Evolutionary conservation across 2,888 invertebrate species (phyloP).

Genomic region (Kuschelorhynchus macadamiae): DNA sequence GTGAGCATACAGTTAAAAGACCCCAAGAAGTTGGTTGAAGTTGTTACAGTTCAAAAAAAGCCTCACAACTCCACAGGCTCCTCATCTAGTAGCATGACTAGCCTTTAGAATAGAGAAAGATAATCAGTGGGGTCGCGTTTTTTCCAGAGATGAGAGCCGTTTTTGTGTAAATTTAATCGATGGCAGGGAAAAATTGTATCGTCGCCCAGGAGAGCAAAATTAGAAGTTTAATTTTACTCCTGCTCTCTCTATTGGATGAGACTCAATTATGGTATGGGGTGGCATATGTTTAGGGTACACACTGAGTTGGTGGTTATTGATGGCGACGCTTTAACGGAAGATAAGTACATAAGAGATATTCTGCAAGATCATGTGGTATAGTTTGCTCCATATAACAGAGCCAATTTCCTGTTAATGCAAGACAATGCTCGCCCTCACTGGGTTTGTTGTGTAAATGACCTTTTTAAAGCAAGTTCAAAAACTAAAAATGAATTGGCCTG

Average conservation of each 20-base stretch:
- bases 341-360: too few relatives aligned
- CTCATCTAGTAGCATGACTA: neutral
- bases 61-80: neutral
- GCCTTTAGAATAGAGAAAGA: neutral
- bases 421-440: too few relatives aligned
- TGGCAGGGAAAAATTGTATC: neutral
- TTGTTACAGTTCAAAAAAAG: neutral
- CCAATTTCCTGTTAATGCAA: too few relatives aligned
- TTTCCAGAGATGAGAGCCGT: neutral
- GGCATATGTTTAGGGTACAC: neutral
- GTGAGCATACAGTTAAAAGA: neutral
- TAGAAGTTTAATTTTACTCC: slow-evolving; percentile 2
- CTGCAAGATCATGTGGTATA: too few relatives aligned
- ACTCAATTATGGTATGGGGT: neutral
- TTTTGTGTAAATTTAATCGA: neutral
- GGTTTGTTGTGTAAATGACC: too few relatives aligned
- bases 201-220: neutral
- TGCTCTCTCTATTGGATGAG: neutral
- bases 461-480: too few relatives aligned
- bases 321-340: too few relatives aligned
- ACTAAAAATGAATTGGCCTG: too few relatives aligned
- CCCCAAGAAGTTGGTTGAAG: neutral
- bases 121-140: neutral
- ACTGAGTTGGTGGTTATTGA: too few relatives aligned
- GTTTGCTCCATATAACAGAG: too few relatives aligned